Evolutionary conservation across 2,888 invertebrate genomes (phyloP), one percentile per base, ranked within the genome.

Genomic region (Apodemia zela): DNA sequence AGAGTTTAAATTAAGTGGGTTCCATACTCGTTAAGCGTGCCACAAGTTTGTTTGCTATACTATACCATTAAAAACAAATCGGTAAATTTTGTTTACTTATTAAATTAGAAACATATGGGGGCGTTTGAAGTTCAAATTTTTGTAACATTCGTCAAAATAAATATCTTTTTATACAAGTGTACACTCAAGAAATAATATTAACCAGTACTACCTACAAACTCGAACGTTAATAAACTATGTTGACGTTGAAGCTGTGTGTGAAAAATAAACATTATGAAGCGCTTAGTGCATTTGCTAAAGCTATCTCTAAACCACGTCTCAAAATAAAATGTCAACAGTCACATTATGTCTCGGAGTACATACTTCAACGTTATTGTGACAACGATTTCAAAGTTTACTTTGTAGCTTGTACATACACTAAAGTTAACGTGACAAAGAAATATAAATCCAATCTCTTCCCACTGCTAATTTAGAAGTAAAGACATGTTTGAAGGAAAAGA

Each of bases 261-360:
- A 85, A 87, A 80, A 84, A 80, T 80, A 86, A 89, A 91, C 83
- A 88, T 59, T 58, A 70, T 78, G 76, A 76, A 75, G 78, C 73
- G 78, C 78, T 81, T 82, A 84, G 82, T 81, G 72, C 77, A 88
- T 88, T 88, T 88, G 87, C 88, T 84, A 86, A 89, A 87, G 78
- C 75, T 86, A 89, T 89, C 87, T 86, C 75, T 73, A 67, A 72
- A 73, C 78, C 82, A 77, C 82, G 76, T 80, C 84, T 82, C 79
- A 71, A 84, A 87, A 84, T 82, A 76, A 81, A 82, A 82, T 83
- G 88, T 88, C 83, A 90, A 90, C 86, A 89, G 71, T 67, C 70
- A 70, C 77, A 84, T 85, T 85, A 82, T 81, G 73, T 66, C 72
- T 77, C 80, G 72, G 75, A 87, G 82, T 82, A 77, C 78, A 80